phyloP scores from a whole-genome alignment of 2,797 vertebrate genomes.

The Gymnoscopelus microlampas region DNA sequence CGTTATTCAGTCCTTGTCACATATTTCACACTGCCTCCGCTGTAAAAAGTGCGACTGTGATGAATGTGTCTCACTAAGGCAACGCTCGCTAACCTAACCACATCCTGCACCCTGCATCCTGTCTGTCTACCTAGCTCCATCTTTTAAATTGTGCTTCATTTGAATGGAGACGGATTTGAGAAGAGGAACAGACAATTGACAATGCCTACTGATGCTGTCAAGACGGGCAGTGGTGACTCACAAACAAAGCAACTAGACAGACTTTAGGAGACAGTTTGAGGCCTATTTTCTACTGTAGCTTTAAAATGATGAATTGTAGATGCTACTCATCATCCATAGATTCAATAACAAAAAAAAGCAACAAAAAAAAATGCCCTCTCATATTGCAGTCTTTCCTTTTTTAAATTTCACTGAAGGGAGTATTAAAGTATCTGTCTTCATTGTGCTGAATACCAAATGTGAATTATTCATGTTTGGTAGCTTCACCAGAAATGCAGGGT shows the following conservation, averaged over 20 bases:
- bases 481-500: conserved; percentile 11
- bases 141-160: conserved; percentile 48
- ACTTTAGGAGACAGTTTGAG: background rate
- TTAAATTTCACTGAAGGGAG: conserved; percentile 26
- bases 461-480: conserved; percentile 27
- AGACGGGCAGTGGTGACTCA: conserved; percentile 50
- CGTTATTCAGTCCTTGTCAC: conserved; percentile 23
- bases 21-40: background rate
- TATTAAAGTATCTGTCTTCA: conserved; percentile 32
- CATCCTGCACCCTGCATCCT: conserved; percentile 5
- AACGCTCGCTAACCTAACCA: conserved; percentile 29
- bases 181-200: conserved; percentile 58
- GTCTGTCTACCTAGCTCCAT: conserved; percentile 25
- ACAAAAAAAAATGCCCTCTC: conserved; percentile 33
- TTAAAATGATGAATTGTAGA: conserved; percentile 18
- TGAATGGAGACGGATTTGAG: conserved; percentile 55
- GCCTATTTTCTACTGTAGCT: conserved; percentile 24
- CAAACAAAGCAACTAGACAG: conserved; percentile 56
- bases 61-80: conserved; percentile 28
- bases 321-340: conserved; percentile 23
- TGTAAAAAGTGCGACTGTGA: conserved; percentile 7
- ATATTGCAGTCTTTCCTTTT: conserved; percentile 22
- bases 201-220: conserved; percentile 39
- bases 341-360: no score
- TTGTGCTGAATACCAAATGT: conserved; percentile 37